A percentile compares a stretch with the other conserved stretches of the same genome.
These are phyloP conservation scores for Hemistola chrysoprasaria DNA, from an alignment of 2,888 invertebrate species.

Conservation along the genomic window DNA sequence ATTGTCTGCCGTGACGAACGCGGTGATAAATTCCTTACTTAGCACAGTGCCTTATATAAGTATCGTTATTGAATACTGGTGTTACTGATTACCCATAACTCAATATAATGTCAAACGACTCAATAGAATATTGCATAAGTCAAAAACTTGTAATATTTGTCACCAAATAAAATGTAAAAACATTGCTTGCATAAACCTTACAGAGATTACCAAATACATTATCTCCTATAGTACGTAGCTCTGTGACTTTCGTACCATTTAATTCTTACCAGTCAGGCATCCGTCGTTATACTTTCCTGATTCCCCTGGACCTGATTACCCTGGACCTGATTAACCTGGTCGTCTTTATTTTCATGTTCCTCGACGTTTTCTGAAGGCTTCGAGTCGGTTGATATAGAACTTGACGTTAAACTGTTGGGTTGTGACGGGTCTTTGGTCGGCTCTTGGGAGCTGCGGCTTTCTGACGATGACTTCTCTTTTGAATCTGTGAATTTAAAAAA, in stretches of 20 bases:
- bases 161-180: no score
- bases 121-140: no score
- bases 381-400: slow-evolving; percentile 69
- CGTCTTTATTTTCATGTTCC: slow-evolving; percentile 40
- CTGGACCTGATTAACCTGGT: slow-evolving; percentile 12
- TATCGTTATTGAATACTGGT: no score
- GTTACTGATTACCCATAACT: no score
- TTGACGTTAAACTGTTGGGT: slow-evolving; percentile 69
- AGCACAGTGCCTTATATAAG: no score
- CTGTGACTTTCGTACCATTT: slow-evolving; percentile 47
- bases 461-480: slow-evolving; percentile 58
- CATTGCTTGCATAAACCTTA: no score
- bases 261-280: slow-evolving; percentile 67
- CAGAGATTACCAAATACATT: slow-evolving; percentile 24
- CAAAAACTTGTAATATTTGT: no score
- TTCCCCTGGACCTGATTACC: slow-evolving; percentile 16
- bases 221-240: slow-evolving; percentile 52
- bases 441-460: slow-evolving; percentile 61
- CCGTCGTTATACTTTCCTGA: slow-evolving; percentile 49
- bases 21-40: no score
- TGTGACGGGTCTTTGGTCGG: slow-evolving; percentile 71
- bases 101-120: no score
- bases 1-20: no score
- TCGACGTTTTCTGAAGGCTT: slow-evolving; percentile 55
- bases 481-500: slow-evolving; percentile 53